phyloP scores from a whole-genome alignment of 1,140 invertebrate species.

The Nixonia krombeini region DNA sequence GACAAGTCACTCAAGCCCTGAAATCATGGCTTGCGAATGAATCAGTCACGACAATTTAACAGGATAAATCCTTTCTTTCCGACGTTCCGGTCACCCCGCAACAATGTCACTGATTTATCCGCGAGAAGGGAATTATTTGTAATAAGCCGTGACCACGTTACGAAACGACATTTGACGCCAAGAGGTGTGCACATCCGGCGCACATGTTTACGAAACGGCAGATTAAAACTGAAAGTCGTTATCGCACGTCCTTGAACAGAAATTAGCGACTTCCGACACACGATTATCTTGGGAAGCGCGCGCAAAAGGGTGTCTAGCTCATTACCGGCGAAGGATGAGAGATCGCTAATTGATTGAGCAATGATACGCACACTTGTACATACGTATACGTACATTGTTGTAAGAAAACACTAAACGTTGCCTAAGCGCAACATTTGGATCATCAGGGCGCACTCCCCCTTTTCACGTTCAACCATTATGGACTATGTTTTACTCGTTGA shows the following conservation, averaged over 20 bases:
- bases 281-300: not conserved
- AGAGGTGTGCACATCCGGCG: constrained; percentile 21
- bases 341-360: constrained; percentile 46
- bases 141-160: not conserved
- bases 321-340: constrained; percentile 22
- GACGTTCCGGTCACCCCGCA: no score
- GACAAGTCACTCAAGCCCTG: no score
- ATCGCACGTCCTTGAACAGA: constrained; percentile 8
- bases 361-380: no score
- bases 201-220: constrained; percentile 22
- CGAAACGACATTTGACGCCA: constrained; percentile 9
- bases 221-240: constrained; percentile 25
- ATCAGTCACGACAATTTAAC: no score
- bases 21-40: no score
- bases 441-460: not conserved
- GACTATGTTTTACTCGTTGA: no score
- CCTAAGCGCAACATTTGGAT: constrained; percentile 23
- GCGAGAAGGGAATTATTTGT: no score
- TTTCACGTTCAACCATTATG: no score
- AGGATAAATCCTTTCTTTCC: no score
- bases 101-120: no score
- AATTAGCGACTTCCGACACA: constrained; percentile 21
- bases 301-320: not conserved
- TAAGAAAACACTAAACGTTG: constrained; percentile 57
- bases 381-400: constrained; percentile 9